phyloP scores from a whole-genome alignment of 2,797 vertebrate genomes.

The Acipenser oxyrinchus region DNA sequence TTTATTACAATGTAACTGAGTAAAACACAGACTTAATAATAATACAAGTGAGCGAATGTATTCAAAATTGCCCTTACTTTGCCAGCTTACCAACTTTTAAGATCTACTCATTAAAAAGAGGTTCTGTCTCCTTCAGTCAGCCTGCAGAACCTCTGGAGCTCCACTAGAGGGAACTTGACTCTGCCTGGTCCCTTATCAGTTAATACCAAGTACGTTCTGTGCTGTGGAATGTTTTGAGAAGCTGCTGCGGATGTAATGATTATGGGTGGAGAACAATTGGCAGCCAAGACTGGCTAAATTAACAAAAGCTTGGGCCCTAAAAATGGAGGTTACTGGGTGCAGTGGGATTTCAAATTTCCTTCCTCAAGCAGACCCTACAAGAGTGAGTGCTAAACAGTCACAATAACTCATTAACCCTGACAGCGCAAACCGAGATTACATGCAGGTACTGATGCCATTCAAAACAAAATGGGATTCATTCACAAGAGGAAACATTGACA shows the following conservation, averaged over 20 bases:
- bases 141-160: not conserved
- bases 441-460: not conserved
- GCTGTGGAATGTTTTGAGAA: slow-evolving; percentile 58
- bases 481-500: too few species aligned
- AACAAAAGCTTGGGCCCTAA: slow-evolving; percentile 84
- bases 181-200: not conserved
- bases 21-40: too few species aligned
- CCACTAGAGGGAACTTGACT: slow-evolving; percentile 43
- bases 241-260: slow-evolving; percentile 67
- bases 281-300: slow-evolving; percentile 65
- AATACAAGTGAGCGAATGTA: too few species aligned
- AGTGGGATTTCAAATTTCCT: slow-evolving; percentile 77
- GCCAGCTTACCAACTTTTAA: too few species aligned
- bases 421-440: not conserved
- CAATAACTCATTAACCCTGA: slow-evolving; percentile 3
- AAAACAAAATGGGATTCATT: not conserved
- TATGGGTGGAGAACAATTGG: slow-evolving; percentile 78
- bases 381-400: slow-evolving; percentile 38
- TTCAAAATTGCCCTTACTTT: too few species aligned
- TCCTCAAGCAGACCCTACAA: slow-evolving; percentile 86
- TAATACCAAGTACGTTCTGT: slow-evolving; percentile 16
- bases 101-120: too few species aligned
- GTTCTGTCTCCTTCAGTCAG: too few species aligned
- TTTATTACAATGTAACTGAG: too few species aligned
- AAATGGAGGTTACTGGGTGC: slow-evolving; percentile 69